Conservation (phyloP, 2,113 vertebrate species). For the Hippocampus barbouri region DNA sequence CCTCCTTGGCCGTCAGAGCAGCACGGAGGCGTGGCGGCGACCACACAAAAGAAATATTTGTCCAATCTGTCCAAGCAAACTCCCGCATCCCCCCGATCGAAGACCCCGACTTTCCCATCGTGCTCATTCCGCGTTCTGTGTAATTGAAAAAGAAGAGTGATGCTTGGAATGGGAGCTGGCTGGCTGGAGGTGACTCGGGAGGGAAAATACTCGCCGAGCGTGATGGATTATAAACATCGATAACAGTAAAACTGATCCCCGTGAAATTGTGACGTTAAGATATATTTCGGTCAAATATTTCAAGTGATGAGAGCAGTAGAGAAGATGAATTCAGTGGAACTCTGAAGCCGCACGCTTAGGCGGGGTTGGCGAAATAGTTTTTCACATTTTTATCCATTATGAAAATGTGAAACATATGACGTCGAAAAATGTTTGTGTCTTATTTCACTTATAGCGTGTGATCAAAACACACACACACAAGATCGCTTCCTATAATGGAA, state of each 20-base stretch:
- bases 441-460: no score
- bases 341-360: not conserved
- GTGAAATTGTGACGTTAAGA: not conserved
- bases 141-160: slow-evolving; percentile 40
- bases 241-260: slow-evolving; percentile 41
- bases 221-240: slow-evolving; percentile 21
- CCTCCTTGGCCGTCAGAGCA: slow-evolving; percentile 61
- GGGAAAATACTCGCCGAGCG: slow-evolving; percentile 12
- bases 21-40: slow-evolving; percentile 59
- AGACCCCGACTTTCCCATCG: slow-evolving; percentile 71
- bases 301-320: not conserved
- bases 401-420: no score
- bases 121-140: slow-evolving; percentile 21
- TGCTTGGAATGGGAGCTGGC: slow-evolving; percentile 42
- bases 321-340: not conserved
- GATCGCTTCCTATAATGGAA: no score
- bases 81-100: slow-evolving; percentile 56
- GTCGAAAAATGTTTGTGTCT: no score
- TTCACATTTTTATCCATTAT: not conserved
- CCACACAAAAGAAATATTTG: slow-evolving; percentile 76
- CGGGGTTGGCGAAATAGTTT: not conserved
- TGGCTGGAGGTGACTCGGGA: not conserved
- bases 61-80: slow-evolving; percentile 74
- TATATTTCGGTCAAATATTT: not conserved
- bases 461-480: no score